Evolutionary conservation across 37 sponge, comb jelly and placozoan species (phyloP).

Genomic region (Spongilla lacustris): DNA sequence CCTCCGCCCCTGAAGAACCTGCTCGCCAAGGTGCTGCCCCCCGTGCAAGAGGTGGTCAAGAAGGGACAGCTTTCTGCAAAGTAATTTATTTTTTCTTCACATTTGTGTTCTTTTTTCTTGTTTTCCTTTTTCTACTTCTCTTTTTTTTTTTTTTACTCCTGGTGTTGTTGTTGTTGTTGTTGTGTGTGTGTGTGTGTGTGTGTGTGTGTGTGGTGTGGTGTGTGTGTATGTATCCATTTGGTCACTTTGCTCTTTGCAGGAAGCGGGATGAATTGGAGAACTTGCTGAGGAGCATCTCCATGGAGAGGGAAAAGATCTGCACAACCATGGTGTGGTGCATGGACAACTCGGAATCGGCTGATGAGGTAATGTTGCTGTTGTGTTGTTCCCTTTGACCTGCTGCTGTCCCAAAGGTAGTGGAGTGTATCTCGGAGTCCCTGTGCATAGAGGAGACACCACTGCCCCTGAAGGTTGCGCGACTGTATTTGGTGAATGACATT

Average conservation of each 20-base stretch:
- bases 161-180: too few species aligned
- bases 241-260: conserved; percentile 25
- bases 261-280: conserved; percentile 91
- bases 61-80: conserved; percentile 81
- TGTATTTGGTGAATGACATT: conserved; percentile 92
- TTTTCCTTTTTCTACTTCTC: background rate
- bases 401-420: conserved; percentile 82
- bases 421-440: conserved; percentile 94
- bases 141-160: too few species aligned
- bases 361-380: conserved; percentile 72
- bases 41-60: conserved; percentile 73
- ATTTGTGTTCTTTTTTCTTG: background rate
- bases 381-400: background rate
- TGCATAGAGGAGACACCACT: conserved; percentile 86
- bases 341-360: conserved; percentile 90
- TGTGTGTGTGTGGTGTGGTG: background rate
- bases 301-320: conserved; percentile 75
- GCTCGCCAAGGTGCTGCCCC: conserved; percentile 55
- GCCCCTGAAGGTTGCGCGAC: conserved; percentile 81
- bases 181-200: background rate
- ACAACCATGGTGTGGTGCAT: conserved; percentile 91
- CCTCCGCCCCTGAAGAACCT: conserved; percentile 93
- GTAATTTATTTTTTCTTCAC: conserved; percentile 22
- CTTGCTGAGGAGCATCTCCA: conserved; percentile 72
- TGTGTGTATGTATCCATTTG: background rate